Evolutionary conservation across 2,113 vertebrate genomes (phyloP), one percentile per base, ranked within the genome.

Genomic region (Pedetes capensis): DNA sequence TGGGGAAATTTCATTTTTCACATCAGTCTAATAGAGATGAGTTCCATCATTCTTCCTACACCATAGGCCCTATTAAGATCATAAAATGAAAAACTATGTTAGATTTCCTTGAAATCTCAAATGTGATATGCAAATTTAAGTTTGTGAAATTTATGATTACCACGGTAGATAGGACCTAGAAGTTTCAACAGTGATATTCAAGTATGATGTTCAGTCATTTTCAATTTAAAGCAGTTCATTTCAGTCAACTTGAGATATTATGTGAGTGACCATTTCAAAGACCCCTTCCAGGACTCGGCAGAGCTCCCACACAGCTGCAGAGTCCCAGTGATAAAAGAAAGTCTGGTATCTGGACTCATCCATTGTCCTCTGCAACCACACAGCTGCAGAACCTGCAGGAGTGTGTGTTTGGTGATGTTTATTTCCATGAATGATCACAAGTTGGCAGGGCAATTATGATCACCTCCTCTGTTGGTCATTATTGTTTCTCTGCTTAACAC

Each of bases 281-380:
- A 4, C 55, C 78, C 16, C 55, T 85, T 86, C 32, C 25, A 51
- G 89, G 44, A 25, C 29, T 81, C 5, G 93, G 83, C 86, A 91
- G 75, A 87, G 69, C 59, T 96, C 95, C 86, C 87, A 80, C 27
- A 44, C 87, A 96, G 95, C 95, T 97, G 89, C 53, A 49, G 82
- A 86, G 57, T 57, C 39, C 64, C 12, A 14, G 13, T 88, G 86
- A 83, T 39, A 87, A 95, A 88, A 87, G 76, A 25, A 42, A 92
- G 42, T 5, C 53, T 53, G 37, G 39, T 34, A 5, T 93, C 57
- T 75, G 83, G 89, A 75, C 20, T 81, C 0, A 0, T 39, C 13
- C 10, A 32, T 23, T 22, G 8, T 7, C 8, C 42, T 37, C 22
- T 47, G 29, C 9, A 16, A 75, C 42, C 76, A 76, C 23, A 25